Base-by-base conservation (phyloP, 2,797 vertebrate species). In the Salarias fasciatus region DNA sequence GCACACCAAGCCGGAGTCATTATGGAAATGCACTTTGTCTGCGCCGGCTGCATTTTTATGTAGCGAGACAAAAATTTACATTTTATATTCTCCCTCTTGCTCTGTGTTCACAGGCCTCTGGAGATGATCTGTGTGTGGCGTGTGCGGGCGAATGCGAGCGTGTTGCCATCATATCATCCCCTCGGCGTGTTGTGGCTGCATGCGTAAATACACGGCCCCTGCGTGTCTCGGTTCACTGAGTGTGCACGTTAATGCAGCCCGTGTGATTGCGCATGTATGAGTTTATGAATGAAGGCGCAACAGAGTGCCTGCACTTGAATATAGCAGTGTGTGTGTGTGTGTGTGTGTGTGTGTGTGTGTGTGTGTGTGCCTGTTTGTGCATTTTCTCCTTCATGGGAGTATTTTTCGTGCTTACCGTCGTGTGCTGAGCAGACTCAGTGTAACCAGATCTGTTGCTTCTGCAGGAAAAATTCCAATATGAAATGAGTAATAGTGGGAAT, bases 11-110 rank as follows among this genome's bases (percentile, higher is more conserved):
- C 69, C 68, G 54, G 36, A 74, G 81, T 87, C 82, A 82, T 88
- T 87, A 91, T 88, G 84, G 80, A 89, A 89, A 91, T 86, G 45
- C 50, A 57, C 65, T 79, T 72, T 43, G 64, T 80, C 73, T 64
- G 66, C 46, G 42, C 66, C 53, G 3, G 48, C 69, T 77, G 72
- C 71, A 75, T 86, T 83, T 84, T 79, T 79, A 83, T 83, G 51
- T 59, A 72, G 76, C 42, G 58, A 76, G 68, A 80, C 64, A 60
- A 60, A 72, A 60, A 77, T 69, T 77, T 58, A 68, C 68, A 78
- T 71, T 74, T 79, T 66, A 70, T 63, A 76, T 79, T 75, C 54
- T 63, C 41, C 47, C 11, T 62, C 18, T 60, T 66, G 56, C 13
- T 63, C 53, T 61, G 30, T 76, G 66, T 64, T 79, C 61, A 77